Evolutionary conservation across 2,113 vertebrate species (phyloP), one percentile per base, ranked within the genome.

Genomic region (Tenebrosternarchus preto): DNA sequence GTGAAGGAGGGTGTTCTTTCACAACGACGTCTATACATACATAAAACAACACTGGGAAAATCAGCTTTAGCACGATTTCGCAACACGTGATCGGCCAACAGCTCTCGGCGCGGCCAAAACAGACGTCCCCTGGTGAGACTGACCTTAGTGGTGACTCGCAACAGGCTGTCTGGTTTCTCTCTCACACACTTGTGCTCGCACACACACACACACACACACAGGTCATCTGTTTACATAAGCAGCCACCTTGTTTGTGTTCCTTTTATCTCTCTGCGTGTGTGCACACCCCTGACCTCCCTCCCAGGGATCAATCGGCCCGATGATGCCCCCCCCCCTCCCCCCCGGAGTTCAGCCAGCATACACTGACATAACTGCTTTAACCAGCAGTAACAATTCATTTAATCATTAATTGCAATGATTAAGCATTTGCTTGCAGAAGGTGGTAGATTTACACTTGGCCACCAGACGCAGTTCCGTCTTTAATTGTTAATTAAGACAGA

Each of bases 221-320:
- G 82, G 66, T n/a, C 79, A 87, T 89, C 85, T 92, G 88, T 91
- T 92, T 89, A 91, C 85, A 88, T 80, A 90, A 80, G 74, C 78
- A 80, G 73, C 71, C 69, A 59, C 57, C 5, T 67, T 82, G 85
- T 87, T 83, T 79, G 86, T 73, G 61, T 78, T 77, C 66, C 39
- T 83, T 72, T 75, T 89, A 89, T 90, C 88, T 61, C 90, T 89
- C 72, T 83, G 50, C 33, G 75, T 85, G 82, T 88, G 84, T 87
- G 85, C n/a, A 76, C 80, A 81, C 70, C 83, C 46, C 84, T 86
- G 11, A 50, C 43, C 43, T 50, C 73, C 63, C 29, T 43, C 83
- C 4, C 33, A 27, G 80, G 82, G 86, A 84, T 66, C 75, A 43
- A 83, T 77, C 77, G 73, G 73, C 19, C 39, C 39, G 11, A 46